A percentile compares a stretch with the other conserved stretches of the same genome.
phyloP scores from a whole-genome alignment of 2,113 vertebrate species.

The Sylvietta virens region DNA sequence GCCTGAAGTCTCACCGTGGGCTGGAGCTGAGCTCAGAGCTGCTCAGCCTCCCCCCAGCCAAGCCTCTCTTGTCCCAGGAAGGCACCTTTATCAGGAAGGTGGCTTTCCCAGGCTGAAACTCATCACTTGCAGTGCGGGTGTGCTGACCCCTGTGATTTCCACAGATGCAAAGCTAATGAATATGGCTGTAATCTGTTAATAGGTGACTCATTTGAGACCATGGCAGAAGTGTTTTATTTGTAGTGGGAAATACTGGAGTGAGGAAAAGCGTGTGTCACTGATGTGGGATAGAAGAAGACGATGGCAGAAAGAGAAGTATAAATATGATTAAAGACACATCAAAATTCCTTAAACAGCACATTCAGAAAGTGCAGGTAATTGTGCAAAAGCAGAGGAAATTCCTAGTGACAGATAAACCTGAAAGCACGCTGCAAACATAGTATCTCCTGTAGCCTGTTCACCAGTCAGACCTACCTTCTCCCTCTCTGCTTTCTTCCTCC shows the following conservation, averaged over 20 bases:
- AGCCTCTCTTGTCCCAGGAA: neutral
- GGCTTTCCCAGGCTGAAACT: conserved; percentile 47
- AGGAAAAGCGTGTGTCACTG: neutral
- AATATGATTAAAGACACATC: neutral
- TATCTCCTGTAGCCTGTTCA: neutral
- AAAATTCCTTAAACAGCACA: neutral
- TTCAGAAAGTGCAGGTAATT: neutral
- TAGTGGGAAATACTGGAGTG: neutral
- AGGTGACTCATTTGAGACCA: conserved; percentile 51
- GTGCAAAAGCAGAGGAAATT: neutral
- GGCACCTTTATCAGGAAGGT: neutral
- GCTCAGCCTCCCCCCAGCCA: neutral
- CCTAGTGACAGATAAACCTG: neutral
- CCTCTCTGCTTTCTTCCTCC: neutral
- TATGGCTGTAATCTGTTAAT: conserved; percentile 54
- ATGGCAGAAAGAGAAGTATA: neutral
- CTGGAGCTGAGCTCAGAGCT: neutral
- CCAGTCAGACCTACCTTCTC: neutral
- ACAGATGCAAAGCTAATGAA: conserved; percentile 64
- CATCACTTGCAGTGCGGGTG: neutral
- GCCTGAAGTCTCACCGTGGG: neutral
- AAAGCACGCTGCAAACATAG: neutral
- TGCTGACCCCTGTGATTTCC: conserved; percentile 61
- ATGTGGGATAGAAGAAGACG: neutral
- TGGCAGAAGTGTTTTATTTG: conserved; percentile 6